Conservation (phyloP, 2,113 vertebrate species). For the Calyptommatus sinebrachiatus region DNA sequence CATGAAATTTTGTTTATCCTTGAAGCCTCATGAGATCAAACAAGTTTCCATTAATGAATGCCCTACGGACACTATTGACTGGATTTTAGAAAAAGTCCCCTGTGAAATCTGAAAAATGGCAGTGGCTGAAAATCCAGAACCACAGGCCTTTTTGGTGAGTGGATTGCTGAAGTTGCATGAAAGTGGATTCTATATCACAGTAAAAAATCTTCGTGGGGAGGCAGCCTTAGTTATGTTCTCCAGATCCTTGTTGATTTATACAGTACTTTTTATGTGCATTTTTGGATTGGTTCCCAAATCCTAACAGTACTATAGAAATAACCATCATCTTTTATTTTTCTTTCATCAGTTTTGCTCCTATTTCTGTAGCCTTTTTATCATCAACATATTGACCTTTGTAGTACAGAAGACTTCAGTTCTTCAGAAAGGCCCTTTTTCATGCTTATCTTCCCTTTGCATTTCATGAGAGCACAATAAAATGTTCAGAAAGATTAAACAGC, state of each 20-base stretch:
- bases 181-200: too few relatives aligned
- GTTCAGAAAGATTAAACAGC: constrained; percentile 47
- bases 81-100: too few relatives aligned
- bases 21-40: too few relatives aligned
- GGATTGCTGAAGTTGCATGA: too few relatives aligned
- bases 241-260: not conserved
- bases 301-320: not conserved
- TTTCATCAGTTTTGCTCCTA: not conserved
- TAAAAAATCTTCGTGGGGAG: too few relatives aligned
- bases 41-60: too few relatives aligned
- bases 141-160: too few relatives aligned
- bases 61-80: too few relatives aligned
- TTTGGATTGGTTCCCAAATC: not conserved
- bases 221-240: not conserved
- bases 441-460: constrained; percentile 33
- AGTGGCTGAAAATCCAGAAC: too few relatives aligned
- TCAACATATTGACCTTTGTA: not conserved
- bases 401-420: not conserved
- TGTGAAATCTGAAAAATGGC: too few relatives aligned
- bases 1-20: too few relatives aligned
- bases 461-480: constrained; percentile 43
- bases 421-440: constrained; percentile 15
- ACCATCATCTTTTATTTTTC: not conserved
- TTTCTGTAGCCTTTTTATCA: not conserved
- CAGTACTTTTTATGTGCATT: not conserved